Evolutionary conservation across 2,113 vertebrate genomes (phyloP).

Genomic region (Oncorhynchus masou): DNA sequence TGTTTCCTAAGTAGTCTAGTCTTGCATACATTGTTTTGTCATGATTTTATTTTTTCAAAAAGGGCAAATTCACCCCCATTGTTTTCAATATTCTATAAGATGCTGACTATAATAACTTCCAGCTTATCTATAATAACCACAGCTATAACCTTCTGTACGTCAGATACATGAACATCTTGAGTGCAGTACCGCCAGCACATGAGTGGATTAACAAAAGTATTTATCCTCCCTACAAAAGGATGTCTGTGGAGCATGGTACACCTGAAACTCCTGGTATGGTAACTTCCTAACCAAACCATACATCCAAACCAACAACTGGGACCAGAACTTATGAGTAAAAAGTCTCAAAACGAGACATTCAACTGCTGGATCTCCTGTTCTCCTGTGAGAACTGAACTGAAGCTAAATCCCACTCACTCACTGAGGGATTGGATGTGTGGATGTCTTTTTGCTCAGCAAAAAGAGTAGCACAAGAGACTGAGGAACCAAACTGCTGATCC

Average conservation of each 20-base stretch:
- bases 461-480: background rate
- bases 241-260: too few species aligned
- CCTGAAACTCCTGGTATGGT: too few species aligned
- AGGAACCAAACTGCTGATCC: slow-evolving; percentile 38
- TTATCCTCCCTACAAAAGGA: too few species aligned
- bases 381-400: background rate
- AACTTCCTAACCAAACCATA: too few species aligned
- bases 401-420: slow-evolving; percentile 11
- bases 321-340: background rate
- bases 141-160: too few species aligned
- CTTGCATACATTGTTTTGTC: background rate
- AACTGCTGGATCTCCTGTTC: slow-evolving; percentile 12
- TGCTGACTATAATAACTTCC: background rate
- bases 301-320: too few species aligned
- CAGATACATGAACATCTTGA: too few species aligned
- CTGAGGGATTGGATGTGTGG: background rate
- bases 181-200: too few species aligned
- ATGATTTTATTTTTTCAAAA: too few species aligned
- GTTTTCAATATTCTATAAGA: too few species aligned
- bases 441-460: slow-evolving; percentile 34
- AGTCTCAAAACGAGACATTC: background rate
- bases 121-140: background rate
- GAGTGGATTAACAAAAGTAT: too few species aligned
- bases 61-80: too few species aligned
- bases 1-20: slow-evolving; percentile 27